These are phyloP conservation scores for Petroica traversi DNA, from an alignment of 2,113 vertebrate genomes.

Conservation along the genomic window DNA sequence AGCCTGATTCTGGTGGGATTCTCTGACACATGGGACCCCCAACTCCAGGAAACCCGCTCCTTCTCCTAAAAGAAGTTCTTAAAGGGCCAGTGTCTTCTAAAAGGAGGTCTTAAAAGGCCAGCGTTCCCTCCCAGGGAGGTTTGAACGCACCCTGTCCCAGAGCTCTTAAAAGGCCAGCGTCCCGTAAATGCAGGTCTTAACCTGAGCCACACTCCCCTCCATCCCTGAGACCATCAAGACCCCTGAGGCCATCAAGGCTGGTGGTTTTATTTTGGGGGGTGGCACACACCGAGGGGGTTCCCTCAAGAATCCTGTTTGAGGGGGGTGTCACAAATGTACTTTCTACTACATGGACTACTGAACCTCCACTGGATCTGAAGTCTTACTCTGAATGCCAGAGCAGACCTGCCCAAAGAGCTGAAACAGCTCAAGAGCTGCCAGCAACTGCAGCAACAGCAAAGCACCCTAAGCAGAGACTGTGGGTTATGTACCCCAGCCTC, in stretches of 20 bases:
- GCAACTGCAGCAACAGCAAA: not conserved
- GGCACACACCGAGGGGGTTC: not conserved
- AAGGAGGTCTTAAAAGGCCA: too few species aligned
- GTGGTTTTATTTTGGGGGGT: not conserved
- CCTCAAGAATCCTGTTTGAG: not conserved
- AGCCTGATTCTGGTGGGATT: not conserved
- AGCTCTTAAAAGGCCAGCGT: too few species aligned
- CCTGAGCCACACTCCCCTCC: too few species aligned
- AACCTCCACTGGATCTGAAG: fast-evolving
- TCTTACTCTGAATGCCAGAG: not conserved
- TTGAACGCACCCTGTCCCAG: too few species aligned
- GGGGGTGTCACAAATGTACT: not conserved
- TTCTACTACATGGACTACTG: not conserved
- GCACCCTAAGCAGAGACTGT: fast-evolving
- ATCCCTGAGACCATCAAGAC: not conserved
- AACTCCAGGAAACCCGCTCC: not conserved
- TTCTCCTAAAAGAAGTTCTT: too few species aligned
- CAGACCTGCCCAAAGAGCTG: not conserved
- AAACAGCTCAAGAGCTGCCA: not conserved
- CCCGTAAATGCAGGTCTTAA: too few species aligned
- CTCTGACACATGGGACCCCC: not conserved
- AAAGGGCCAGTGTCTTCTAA: too few species aligned
- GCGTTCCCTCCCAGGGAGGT: too few species aligned
- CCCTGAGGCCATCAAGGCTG: not conserved
- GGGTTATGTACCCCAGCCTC: not conserved